Evolutionary conservation across 64 coral and sea anemone species (phyloP), one percentile per base, ranked within the genome.

Genomic region (Astreopora myriophthalma): DNA sequence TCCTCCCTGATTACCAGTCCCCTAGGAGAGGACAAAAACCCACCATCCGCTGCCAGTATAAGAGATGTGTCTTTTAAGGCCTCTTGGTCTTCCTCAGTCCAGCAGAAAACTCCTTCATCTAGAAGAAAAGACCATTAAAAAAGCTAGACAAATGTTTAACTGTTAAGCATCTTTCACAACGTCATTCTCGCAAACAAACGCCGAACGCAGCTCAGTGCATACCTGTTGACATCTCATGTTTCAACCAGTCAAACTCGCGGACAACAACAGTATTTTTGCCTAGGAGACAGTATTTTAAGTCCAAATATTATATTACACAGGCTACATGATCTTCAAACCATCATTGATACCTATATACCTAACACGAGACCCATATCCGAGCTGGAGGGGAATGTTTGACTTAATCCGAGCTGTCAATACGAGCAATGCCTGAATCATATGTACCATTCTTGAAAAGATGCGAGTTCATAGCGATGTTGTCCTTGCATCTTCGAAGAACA

Each of bases 41-140:
- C 32, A 98, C 96, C 96, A 94, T 98, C 96, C 30, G 96, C 92
- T 37, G 96, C 96, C 23, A 98, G 58, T 48, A 98, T 55, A 28
- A 89, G 85, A 1, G 93, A 48, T 3, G 94, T 40, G 1, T 88
- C 69, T 35, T 83, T 55, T 22, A 98, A 48, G 9, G 69, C 46
- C 17, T 88, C 58, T 63, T 83, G 64, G 71, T 98, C 92, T 83
- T 81, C 60, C 52, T 92, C 76, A 32, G 84, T 84, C 96, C 96
- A 98, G 42, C 86, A 37, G 75, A 91, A 94, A 76, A 2, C 12
- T 23, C 51, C 37, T 28, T 38, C 49, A 5, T 22, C 67, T 80
- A 44, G 48, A 82, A 17, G 48, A 84, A 85, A 20, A 34, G 39
- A n/a, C 31, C 22, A n/a, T n/a, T n/a, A n/a, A n/a, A n/a, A n/a